Evolutionary conservation across 1,140 invertebrate species (phyloP).

Genomic region (Trichonephila inaurata): DNA sequence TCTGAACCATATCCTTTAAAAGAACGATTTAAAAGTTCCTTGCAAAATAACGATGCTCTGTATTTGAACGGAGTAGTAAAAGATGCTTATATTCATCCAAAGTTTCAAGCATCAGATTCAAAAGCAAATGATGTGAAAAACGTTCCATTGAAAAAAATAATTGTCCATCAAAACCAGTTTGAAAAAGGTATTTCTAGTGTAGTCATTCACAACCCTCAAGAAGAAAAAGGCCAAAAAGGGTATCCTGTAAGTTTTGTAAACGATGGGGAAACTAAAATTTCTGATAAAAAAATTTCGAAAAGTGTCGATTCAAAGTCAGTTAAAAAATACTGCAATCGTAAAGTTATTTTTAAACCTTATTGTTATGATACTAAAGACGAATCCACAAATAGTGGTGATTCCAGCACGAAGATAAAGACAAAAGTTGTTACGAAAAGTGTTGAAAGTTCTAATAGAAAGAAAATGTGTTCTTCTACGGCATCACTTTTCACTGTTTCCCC

Average conservation of each 20-base stretch:
- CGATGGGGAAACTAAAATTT: not conserved
- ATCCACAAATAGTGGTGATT: not conserved
- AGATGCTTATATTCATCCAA: not conserved
- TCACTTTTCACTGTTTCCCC: slow-evolving; percentile 16
- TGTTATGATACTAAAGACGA: slow-evolving; percentile 15
- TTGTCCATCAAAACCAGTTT: not conserved
- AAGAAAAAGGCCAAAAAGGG: not conserved
- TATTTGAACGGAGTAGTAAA: not conserved
- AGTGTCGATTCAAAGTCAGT: not conserved
- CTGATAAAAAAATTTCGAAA: not conserved
- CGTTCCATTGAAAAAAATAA: not conserved
- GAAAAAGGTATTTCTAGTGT: not conserved
- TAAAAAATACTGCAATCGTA: not conserved
- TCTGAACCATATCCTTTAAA: not conserved
- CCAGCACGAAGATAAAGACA: not conserved
- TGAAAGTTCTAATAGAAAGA: slow-evolving; percentile 28
- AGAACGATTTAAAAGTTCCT: not conserved
- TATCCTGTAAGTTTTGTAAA: not conserved
- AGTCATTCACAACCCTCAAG: not conserved
- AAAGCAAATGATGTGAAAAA: not conserved
- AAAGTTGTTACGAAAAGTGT: not conserved
- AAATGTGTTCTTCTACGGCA: slow-evolving; percentile 36
- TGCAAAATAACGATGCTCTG: not conserved
- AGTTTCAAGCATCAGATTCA: not conserved
- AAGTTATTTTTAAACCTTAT: slow-evolving; percentile 26